A percentile compares a stretch with the other conserved stretches of the same genome.
phyloP scores from a whole-genome alignment of 2,113 vertebrate genomes.

The Pseudopipra pipra region DNA sequence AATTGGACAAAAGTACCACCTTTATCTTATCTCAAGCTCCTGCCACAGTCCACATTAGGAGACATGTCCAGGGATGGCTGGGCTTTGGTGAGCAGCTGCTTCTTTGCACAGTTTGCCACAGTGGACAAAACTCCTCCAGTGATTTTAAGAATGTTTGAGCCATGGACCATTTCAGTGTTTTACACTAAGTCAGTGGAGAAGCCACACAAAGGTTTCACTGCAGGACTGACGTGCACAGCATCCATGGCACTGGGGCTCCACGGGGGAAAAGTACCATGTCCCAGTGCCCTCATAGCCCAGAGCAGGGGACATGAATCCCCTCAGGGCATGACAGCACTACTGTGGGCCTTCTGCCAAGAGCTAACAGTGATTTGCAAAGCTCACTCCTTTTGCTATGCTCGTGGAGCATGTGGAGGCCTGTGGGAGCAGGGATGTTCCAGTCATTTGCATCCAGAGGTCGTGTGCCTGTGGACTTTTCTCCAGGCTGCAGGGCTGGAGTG shows the following conservation, averaged over 20 bases:
- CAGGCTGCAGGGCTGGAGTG: accelerated
- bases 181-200: background rate
- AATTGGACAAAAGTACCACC: background rate
- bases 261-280: background rate
- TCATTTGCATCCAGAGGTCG: background rate
- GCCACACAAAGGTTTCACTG: background rate
- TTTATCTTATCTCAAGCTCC: background rate
- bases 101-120: background rate
- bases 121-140: background rate
- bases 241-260: accelerated
- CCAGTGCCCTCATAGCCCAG: background rate
- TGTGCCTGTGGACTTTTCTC: background rate
- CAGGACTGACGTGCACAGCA: background rate
- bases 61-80: background rate
- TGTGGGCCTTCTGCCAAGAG: background rate
- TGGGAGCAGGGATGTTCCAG: background rate
- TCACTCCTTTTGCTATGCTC: background rate
- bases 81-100: background rate
- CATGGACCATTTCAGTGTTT: background rate
- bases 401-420: accelerated
- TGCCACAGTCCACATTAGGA: background rate
- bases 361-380: background rate
- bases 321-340: background rate
- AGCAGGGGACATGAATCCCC: no score
- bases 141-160: background rate